Evolutionary conservation across 1,140 invertebrate genomes (phyloP), one percentile per base, ranked within the genome.

Genomic region (Phocides pigmalion): DNA sequence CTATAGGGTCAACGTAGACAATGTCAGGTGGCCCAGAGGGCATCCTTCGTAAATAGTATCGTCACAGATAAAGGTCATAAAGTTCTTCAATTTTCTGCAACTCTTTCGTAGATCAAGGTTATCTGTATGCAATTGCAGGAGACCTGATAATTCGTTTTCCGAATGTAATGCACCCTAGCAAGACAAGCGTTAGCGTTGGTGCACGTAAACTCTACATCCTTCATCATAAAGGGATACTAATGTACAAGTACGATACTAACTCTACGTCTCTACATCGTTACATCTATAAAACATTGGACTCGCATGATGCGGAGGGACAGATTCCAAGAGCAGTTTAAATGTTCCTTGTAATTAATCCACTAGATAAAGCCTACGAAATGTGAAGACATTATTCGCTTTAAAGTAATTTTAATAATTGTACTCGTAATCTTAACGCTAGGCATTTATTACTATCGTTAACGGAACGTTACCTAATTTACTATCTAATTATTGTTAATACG

Each of bases 381-480:
- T 66, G 39, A 65, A 59, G 50, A 66, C 50, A 59, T 46, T 35
- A 46, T 64, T 68, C 41, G 35, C 56, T 32, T 65, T 49, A 47
- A 61, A 44, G 5, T 47, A 54, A 70, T 66, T 28, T 62, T 47
- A 35, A 53, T 66, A 72, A 68, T 72, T 72, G 70, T 72, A 66
- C 66, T 68, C 17, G 51, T 72, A 67, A 70, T 53, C 72, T 74
- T 74, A 74, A 51, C 41, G 20, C 61, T 68, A 71, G 37, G 11
- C 39, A 64, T 58, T 61, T 53, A 69, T 41, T 62, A 32, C 49
- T 68, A 68, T 68, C 58, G 42, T 64, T 68, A 72, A 66, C 42
- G 39, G 59, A 63, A 68, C 46, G 17, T 50, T 64, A 62, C 35
- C 67, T 56, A 64, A 32, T 67, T 62, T 37, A 64, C 59, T 58